These are phyloP conservation scores for Sebastes hopkinsi DNA, from an alignment of 2,797 vertebrate genomes.

Conservation along the genomic window DNA sequence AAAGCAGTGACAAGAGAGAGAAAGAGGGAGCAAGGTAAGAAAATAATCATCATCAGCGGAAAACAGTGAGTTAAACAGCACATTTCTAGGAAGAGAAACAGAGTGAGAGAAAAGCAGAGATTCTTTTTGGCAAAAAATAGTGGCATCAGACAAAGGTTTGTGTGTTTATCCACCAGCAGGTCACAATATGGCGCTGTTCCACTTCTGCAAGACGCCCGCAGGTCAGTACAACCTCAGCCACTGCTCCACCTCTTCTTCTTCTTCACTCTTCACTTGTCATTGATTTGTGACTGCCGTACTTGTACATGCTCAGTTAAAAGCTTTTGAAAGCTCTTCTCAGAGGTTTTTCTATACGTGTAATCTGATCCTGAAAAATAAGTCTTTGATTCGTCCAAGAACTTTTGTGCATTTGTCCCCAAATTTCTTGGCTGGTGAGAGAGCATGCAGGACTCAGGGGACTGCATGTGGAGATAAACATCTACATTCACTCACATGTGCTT, in stretches of 20 bases:
- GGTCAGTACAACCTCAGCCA: slow-evolving; percentile 73
- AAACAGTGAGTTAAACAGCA: slow-evolving; percentile 26
- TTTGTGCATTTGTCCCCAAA: not conserved
- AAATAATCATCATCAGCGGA: slow-evolving; percentile 21
- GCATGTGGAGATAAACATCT: not conserved
- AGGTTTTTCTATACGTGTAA: not conserved
- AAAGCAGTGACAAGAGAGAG: slow-evolving; percentile 17
- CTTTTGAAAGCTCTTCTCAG: not conserved
- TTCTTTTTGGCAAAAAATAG: not conserved
- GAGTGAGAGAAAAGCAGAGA: slow-evolving; percentile 15
- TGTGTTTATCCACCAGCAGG: slow-evolving; percentile 48
- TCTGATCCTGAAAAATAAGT: not conserved
- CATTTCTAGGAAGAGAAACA: slow-evolving; percentile 31
- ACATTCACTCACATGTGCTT: not conserved
- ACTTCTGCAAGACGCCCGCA: slow-evolving; percentile 72
- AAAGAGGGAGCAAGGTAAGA: slow-evolving; percentile 7
- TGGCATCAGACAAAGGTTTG: slow-evolving; percentile 35
- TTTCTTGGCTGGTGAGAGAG: not conserved
- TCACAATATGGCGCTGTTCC: slow-evolving; percentile 73
- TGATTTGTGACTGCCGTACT: not conserved
- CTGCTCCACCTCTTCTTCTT: slow-evolving; percentile 41
- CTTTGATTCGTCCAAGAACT: slow-evolving; percentile 7
- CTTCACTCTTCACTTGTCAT: slow-evolving; percentile 1
- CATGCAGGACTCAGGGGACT: not conserved
- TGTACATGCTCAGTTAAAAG: not conserved